Base-by-base conservation (phyloP, 2,113 vertebrate species). In the Dicentrarchus labrax region DNA sequence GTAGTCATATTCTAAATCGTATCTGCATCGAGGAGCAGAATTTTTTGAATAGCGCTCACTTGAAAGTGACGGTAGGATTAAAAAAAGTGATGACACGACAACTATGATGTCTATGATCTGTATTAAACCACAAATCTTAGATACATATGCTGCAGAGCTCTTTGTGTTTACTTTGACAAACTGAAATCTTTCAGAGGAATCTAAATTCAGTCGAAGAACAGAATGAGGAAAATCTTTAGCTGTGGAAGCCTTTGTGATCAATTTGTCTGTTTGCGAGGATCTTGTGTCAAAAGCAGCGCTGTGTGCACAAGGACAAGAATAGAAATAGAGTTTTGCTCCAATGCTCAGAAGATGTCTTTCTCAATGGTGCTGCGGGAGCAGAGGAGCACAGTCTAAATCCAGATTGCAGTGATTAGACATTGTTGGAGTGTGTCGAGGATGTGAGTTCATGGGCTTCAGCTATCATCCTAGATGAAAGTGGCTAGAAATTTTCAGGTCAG, bases 291-390 rank as follows among this genome's bases (percentile, higher is more conserved):
- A 82, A 53, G 59, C 62, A 39, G 36, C 74, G 82, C 66, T 47
- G 79, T 53, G 68, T 21, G 39, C 64, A 56, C 64, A 67, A 84
- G 59, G 81, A 85, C 76, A 41, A 85, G 81, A 86, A 86, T 87
- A 88, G 76, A 89, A 84, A 86, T 51, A 10, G 57, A 87, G 83
- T 66, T 86, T 84, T 87, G 71, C 84, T 67, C 72, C 62, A 82
- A 24, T 78, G 75, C 51, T 81, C 86, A 80, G 66, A 90, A 76
- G 78, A 92, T 86, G 82, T 77, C 66, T 85, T 65, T 77, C 51
- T 85, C 50, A 76, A 39, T 41, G 65, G 67, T 56, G 62, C 86
- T 82, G 86, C 43, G 19, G 68, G 56, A 61, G 62, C 4, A 36
- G 66, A 75, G 17, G 16, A 41, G 39, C 71, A 61, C 39, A 81